A percentile compares a stretch with the other conserved stretches of the same genome.
phyloP scores from a whole-genome alignment of 2,888 invertebrate species.

The Acrobasis repandana region DNA sequence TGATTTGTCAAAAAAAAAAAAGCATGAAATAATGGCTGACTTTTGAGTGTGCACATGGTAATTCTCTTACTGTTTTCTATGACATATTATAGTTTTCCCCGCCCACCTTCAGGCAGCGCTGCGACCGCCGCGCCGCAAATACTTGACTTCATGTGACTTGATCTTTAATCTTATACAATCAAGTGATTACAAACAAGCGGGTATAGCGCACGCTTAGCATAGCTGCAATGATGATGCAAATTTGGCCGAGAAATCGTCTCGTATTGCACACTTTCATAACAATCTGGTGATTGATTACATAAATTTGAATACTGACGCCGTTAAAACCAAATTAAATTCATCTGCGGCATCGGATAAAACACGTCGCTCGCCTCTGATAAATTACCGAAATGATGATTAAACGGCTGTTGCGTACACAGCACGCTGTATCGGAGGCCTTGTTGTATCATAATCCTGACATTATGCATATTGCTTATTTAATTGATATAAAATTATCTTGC shows the following conservation, averaged over 20 bases:
- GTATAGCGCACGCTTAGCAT: constrained; percentile 55
- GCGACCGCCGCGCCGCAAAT: too few relatives aligned
- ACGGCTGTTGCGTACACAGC: constrained; percentile 59
- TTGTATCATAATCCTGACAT: constrained; percentile 44
- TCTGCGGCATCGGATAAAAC: constrained; percentile 74
- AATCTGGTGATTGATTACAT: constrained; percentile 80
- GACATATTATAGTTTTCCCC: too few relatives aligned
- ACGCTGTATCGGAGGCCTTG: constrained; percentile 40
- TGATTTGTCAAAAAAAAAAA: too few relatives aligned
- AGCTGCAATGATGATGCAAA: constrained; percentile 73
- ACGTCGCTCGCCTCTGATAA: constrained; percentile 71
- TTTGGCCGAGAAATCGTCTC: constrained; percentile 72
- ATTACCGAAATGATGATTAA: constrained; percentile 75
- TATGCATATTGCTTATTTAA: constrained; percentile 48
- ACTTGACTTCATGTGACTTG: not conserved
- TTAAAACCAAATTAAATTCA: constrained; percentile 79
- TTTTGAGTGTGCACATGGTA: too few relatives aligned
- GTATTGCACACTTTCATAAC: constrained; percentile 80
- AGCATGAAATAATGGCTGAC: too few relatives aligned
- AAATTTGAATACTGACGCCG: constrained; percentile 77
- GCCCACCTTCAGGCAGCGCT: too few relatives aligned
- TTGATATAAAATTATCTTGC: constrained; percentile 46
- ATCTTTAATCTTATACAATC: constrained; percentile 27
- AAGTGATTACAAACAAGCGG: constrained; percentile 32
- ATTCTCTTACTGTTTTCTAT: too few relatives aligned